Conservation (phyloP, 1,140 invertebrate genomes). For the Drosophila leontia region DNA sequence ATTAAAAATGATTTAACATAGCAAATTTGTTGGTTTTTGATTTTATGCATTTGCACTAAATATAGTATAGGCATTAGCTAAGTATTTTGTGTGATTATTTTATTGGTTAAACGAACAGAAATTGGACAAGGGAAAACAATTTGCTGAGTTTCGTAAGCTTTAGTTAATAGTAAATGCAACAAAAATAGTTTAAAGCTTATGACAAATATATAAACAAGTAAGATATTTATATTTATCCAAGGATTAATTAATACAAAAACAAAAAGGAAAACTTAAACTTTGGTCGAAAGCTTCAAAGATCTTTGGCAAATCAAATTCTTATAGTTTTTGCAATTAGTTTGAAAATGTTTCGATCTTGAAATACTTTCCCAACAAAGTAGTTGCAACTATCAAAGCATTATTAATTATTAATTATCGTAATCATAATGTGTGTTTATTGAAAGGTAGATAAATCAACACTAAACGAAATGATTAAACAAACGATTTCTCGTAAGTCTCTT, state of each 20-base stretch:
- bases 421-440: conserved; percentile 20
- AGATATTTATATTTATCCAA: conserved; percentile 38
- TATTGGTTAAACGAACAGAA: conserved; percentile 58
- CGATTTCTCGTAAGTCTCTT: conserved; percentile 19
- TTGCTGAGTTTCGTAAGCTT: conserved; percentile 42
- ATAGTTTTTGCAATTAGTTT: conserved; percentile 22
- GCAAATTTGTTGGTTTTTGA: conserved; percentile 54
- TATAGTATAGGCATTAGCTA: conserved; percentile 76
- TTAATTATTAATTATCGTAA: conserved; percentile 22
- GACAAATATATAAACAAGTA: conserved; percentile 35
- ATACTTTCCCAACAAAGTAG: conserved; percentile 46
- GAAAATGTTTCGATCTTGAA: conserved; percentile 46
- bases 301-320: conserved; percentile 51
- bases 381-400: conserved; percentile 53
- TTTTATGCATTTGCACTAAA: conserved; percentile 79
- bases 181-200: conserved; percentile 59
- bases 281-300: conserved; percentile 50
- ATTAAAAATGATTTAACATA: conserved; percentile 64
- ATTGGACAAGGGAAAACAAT: conserved; percentile 57
- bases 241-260: conserved; percentile 30
- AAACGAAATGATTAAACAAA: conserved; percentile 37
- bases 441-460: conserved; percentile 45
- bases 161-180: conserved; percentile 68
- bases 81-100: conserved; percentile 69
- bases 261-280: conserved; percentile 18